Percentiles rank a stretch among this genome's conserved stretches.
phyloP scores from a whole-genome alignment of 2,113 vertebrate genomes.

The Poicephalus gulielmi region DNA sequence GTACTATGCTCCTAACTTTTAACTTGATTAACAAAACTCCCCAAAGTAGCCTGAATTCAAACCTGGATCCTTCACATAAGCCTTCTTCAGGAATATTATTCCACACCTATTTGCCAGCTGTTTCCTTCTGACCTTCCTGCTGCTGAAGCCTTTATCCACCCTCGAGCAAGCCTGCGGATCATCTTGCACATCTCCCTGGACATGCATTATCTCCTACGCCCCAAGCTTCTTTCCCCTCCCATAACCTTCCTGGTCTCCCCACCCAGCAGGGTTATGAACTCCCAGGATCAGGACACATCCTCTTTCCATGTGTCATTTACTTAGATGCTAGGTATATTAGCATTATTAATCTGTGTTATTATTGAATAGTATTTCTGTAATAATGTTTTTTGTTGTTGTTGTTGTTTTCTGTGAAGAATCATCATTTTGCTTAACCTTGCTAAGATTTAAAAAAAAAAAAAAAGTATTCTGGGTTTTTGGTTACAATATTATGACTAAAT shows the following conservation, averaged over 20 bases:
- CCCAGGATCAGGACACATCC: background rate
- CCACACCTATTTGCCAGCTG: background rate
- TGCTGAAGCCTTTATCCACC: background rate
- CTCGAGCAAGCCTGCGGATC: background rate
- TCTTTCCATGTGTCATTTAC: background rate
- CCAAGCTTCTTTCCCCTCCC: background rate
- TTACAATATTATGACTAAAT: background rate
- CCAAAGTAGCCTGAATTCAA: background rate
- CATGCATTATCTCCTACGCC: background rate
- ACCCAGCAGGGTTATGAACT: constrained; percentile 12
- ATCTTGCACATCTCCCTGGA: background rate
- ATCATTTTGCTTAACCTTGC: background rate
- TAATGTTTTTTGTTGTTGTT: background rate
- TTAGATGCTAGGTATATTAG: background rate
- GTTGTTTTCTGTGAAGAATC: background rate
- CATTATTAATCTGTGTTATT: background rate
- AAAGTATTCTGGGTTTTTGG: background rate
- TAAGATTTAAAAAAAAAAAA: background rate
- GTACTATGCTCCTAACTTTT: background rate
- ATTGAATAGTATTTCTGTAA: background rate
- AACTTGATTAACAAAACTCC: background rate
- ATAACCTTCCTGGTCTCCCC: background rate
- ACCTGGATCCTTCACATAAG: background rate
- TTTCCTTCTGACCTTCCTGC: constrained; percentile 45
- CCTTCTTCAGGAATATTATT: background rate